Evolutionary conservation across 2,113 vertebrate species (phyloP), one percentile per base, ranked within the genome.

Genomic region (Odocoileus virginianus): DNA sequence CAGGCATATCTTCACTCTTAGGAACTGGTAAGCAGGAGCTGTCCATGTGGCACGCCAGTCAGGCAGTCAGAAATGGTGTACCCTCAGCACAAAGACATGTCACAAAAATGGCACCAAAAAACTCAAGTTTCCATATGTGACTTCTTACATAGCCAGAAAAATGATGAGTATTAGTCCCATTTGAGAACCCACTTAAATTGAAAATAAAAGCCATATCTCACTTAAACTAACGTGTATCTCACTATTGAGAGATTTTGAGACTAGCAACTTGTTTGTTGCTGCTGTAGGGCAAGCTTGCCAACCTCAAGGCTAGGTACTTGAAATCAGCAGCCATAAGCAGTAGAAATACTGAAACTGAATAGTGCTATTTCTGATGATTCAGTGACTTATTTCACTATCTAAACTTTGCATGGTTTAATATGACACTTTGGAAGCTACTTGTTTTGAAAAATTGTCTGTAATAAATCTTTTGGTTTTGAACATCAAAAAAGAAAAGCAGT

Each of bases 381-480:
- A 61, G 43, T 74, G 67, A 89, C 78, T 64, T 84, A 47, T 94
- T 83, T 96, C 76, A 93, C 87, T 95, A 93, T 93, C 52, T 76
- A 89, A 96, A 89, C 43, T 96, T 93, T 93, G 82, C 84, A 55
- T 71, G 17, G 30, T 82, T 96, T 96, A 96, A 67, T 93, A 91
- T 91, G 71, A 58, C 78, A 50, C 76, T 55, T 86, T 86, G 27
- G 43, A 94, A 97, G 67, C 83, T 93, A 89, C 10, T 43, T 60
- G 36, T 36, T 89, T 95, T 98, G 94, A 97, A 97, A 94, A 95
- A 86, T 78, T 83, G 28, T 33, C 33, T 89, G 3, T 84, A 89
- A 96, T 96, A 94, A 96, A 36, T 91, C 33, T 67, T 92, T 92
- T 83, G n/a, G 71, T 96, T 94, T 95, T 94, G 27, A 57, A 85